Evolutionary conservation across 2,797 vertebrate genomes (phyloP), one percentile per base, ranked within the genome.

Genomic region (Typhlichthys eigenmanni): DNA sequence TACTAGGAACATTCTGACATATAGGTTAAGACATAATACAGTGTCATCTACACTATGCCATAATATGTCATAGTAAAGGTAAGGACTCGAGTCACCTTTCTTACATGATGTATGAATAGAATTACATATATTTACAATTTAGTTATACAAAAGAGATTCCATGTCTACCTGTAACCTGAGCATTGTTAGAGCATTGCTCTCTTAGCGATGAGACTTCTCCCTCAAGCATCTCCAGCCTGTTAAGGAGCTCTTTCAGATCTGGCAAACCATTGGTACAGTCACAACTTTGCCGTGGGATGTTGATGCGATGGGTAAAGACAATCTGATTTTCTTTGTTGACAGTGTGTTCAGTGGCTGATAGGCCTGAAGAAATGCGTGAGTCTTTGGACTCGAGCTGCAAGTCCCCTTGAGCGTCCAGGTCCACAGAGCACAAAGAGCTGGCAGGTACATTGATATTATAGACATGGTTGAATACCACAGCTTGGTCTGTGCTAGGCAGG

Each of bases 221-320:
- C 82, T 99, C 96, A 13, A 99, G 87, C 77, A 95, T 91, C 82
- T 99, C 96, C 52, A 99, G 84, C 8, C 97, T 93, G 85, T 73
- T 94, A 72, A 98, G 83, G 48, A 99, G 95, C 13, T 94, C 95
- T 75, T 95, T 96, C 61, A 99, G 82, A 7, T 94, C 93, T 0
- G 88, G 85, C 3, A 94, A 80, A 16, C 90, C 90, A 0, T 94
- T 90, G 0, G 78, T 79, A 19, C 97, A 98, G 32, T 93, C 94
- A 0, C 97, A 99, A 14, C 94, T 95, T 73, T 86, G 86, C 9
- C 91, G 94, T 7, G 97, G 97, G 63, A 99, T 95, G 84, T 96
- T 96, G 82, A 99, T 99, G 51, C 94, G 95, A 65, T 98, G 97
- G 0, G 96, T 99, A 88, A 99, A 98, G 79, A 99, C 85, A 0